Base-by-base conservation (phyloP, 1,140 invertebrate species). In the Mamestra configurata region DNA sequence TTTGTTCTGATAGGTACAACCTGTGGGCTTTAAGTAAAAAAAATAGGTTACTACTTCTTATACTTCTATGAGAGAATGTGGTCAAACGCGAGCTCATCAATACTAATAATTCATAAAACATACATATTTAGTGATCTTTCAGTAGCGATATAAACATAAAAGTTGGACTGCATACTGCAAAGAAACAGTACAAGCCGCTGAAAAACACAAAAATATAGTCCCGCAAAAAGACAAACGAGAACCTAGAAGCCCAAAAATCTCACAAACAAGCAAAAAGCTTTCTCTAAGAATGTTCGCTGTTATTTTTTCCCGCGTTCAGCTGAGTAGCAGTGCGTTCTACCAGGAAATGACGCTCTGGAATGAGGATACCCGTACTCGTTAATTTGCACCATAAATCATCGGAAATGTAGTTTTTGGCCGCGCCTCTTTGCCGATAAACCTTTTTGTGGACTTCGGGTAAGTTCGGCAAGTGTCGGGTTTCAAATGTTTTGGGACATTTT, bases 361-460 rank as follows among this genome's bases (percentile, higher is more conserved):
- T 94, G 93, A 94, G 93, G 93, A 94, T 94, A 94, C 27, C 27
- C 93, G 88, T 93, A 91, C 92, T 93, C 89, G 92, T 94, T 94
- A 94, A 94, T 94, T 93, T 94, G 92, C 91, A 86, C 84, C 93
- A 94, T 94, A 94, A 94, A 94, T 94, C 93, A 94, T 94, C 92
- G 90, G 87, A 88, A 93, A 93, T 90, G 91, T 93, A 64, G 87
- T 86, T 91, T 88, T 85, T 92, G 90, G 88, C 86, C 78, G 79
- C 79, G 79, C 82, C 80, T 83, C 89, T 87, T 88, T 80, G 37
- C 66, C 77, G 51, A 66, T 59, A 22, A 27, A 55, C 31, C 20
- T 77, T 77, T 77, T 77, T 77, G 75, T 55, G 43, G 83, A 79
- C 79, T 79, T 70, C 59, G 59, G 59, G 15, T 86, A 79, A 68